Conservation (phyloP, 1,140 invertebrate species). For the Cryptotermes secundus region DNA sequence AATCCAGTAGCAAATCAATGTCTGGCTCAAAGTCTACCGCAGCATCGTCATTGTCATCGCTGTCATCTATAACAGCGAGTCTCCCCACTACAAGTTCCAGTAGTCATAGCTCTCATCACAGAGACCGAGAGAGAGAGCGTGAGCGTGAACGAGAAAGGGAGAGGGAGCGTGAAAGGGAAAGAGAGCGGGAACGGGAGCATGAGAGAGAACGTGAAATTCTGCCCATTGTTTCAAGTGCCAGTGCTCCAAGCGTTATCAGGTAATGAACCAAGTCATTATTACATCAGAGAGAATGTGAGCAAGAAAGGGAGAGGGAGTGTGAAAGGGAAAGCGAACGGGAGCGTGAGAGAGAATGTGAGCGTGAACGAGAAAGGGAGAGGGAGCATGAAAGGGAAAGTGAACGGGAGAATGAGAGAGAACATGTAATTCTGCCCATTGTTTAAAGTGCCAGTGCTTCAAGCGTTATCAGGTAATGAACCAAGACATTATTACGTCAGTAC, state of each 20-base stretch:
- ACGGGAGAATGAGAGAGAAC: slow-evolving; percentile 18
- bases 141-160: slow-evolving; percentile 27
- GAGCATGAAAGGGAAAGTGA: slow-evolving; percentile 24
- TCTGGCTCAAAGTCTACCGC: slow-evolving; percentile 25
- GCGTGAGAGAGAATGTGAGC: slow-evolving; percentile 27
- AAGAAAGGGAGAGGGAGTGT: slow-evolving; percentile 24
- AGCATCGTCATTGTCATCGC: background rate
- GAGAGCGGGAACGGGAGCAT: slow-evolving; percentile 25
- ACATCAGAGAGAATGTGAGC: slow-evolving; percentile 12
- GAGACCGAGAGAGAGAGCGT: slow-evolving; percentile 30
- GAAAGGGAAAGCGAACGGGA: slow-evolving; percentile 30
- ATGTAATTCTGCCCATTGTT: background rate
- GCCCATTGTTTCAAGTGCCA: background rate
- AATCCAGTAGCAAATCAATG: slow-evolving; percentile 25
- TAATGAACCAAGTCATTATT: background rate
- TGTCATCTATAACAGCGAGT: background rate
- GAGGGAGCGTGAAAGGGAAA: slow-evolving; percentile 15
- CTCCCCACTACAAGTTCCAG: background rate
- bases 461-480: slow-evolving; percentile 27
- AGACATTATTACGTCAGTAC: background rate
- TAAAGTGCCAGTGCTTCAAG: background rate
- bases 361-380: slow-evolving; percentile 21
- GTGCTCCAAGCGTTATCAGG: slow-evolving; percentile 28
- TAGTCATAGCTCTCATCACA: slow-evolving; percentile 11
- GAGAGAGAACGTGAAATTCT: slow-evolving; percentile 23